These are phyloP conservation scores for Thaleichthys pacificus DNA, from an alignment of 2,797 vertebrate species.

Conservation along the genomic window DNA sequence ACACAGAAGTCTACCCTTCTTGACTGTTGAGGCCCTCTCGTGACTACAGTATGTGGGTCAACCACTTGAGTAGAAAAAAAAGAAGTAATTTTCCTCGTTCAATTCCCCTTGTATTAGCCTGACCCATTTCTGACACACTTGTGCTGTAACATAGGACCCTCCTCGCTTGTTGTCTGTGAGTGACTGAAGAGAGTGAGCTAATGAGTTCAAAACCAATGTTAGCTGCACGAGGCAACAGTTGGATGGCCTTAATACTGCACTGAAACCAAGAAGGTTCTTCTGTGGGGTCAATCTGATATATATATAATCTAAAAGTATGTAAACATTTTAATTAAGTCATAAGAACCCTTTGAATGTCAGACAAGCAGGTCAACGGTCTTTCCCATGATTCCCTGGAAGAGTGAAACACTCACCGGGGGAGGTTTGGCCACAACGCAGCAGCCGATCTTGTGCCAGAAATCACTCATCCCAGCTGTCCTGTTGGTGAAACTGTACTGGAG, in stretches of 20 bases:
- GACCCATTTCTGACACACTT: neutral
- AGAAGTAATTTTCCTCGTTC: neutral
- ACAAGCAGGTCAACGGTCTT: neutral
- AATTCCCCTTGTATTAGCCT: neutral
- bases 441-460: conserved; percentile 95
- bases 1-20: conserved; percentile 26
- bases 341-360: neutral
- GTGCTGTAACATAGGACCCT: neutral
- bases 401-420: conserved; percentile 79
- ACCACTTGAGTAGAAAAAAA: conserved; percentile 5
- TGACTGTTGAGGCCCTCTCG: conserved; percentile 22
- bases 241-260: neutral
- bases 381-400: neutral
- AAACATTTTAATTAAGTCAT: conserved; percentile 1
- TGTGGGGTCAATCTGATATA: neutral
- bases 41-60: conserved; percentile 36
- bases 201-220: neutral
- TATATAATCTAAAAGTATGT: neutral
- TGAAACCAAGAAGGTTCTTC: too few relatives aligned
- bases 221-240: neutral
- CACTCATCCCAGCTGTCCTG: conserved; percentile 77
- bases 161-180: neutral
- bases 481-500: neutral
- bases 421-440: conserved; percentile 92
- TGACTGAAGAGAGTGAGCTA: neutral